Conservation (phyloP, 1,140 invertebrate genomes). For the Dufourea novaeangliae region DNA sequence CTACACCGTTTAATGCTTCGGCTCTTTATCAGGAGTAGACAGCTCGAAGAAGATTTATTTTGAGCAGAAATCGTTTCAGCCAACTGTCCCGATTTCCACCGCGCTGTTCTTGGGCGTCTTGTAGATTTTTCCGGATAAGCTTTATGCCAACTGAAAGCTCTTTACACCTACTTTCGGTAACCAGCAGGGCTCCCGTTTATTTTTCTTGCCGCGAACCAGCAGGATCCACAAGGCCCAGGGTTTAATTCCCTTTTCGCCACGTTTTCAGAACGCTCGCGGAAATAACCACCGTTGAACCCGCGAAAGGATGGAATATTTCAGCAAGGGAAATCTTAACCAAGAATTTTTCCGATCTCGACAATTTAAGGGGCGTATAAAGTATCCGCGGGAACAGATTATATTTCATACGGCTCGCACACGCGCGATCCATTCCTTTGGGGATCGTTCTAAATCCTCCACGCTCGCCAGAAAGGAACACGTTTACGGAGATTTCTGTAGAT, state of each 20-base stretch:
- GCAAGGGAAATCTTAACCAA: neutral
- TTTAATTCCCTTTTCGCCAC: neutral
- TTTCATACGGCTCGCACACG: neutral
- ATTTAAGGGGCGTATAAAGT: neutral
- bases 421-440: neutral
- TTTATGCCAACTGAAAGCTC: conserved; percentile 20
- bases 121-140: conserved; percentile 38
- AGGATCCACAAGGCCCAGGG: neutral
- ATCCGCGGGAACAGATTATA: neutral
- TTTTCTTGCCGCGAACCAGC: neutral
- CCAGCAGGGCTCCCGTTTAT: conserved; percentile 3
- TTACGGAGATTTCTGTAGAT: neutral
- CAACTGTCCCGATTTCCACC: neutral
- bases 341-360: neutral
- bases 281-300: neutral
- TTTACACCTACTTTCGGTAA: conserved; percentile 6
- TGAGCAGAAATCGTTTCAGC: neutral
- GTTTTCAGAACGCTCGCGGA: neutral
- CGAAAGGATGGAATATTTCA: neutral
- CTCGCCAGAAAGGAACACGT: no score
- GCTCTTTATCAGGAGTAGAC: neutral
- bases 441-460: neutral
- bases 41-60: conserved; percentile 19
- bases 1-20: no score
- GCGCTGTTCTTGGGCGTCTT: neutral